A percentile compares a stretch with the other conserved stretches of the same genome.
Conservation (phyloP, 2,888 invertebrate genomes). For the Drepanosiphum platanoidis region DNA sequence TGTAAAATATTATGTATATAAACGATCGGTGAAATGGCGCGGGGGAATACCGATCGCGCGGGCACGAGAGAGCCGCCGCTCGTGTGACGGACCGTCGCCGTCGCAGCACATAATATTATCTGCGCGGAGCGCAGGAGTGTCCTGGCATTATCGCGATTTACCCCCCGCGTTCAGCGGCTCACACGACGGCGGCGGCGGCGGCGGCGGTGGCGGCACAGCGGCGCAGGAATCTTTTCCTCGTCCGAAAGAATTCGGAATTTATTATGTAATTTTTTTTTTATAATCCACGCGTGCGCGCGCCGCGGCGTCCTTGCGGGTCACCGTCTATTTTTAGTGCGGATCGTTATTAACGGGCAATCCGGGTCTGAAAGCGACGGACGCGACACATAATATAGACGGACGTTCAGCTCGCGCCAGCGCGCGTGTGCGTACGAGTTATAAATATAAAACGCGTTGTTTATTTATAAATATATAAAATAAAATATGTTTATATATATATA, state of each 20-base stretch:
- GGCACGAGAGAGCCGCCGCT: not conserved
- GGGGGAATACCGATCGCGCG: not conserved
- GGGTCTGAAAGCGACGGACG: not conserved
- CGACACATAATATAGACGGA: too few species aligned
- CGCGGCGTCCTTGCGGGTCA: slow-evolving; percentile 1
- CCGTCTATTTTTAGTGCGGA: slow-evolving; percentile 50
- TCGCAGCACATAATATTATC: too few species aligned
- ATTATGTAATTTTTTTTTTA: slow-evolving; percentile 14
- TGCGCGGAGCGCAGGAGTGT: not conserved
- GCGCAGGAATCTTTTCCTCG: not conserved
- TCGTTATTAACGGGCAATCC: slow-evolving; percentile 34
- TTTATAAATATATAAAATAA: too few species aligned
- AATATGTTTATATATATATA: too few species aligned
- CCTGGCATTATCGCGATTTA: not conserved
- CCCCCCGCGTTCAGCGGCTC: not conserved
- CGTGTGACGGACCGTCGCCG: not conserved
- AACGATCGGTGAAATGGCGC: not conserved
- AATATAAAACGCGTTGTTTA: too few species aligned
- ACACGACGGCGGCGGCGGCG: too few species aligned
- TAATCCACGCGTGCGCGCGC: not conserved
- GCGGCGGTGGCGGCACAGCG: not conserved
- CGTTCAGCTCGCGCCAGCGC: not conserved
- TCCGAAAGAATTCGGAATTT: slow-evolving; percentile 28
- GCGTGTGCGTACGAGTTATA: not conserved
- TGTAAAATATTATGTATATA: not conserved